Percentiles rank a stretch among this genome's conserved stretches.
phyloP scores from a whole-genome alignment of 2,888 invertebrate species.

The Monoplex corrugatus region DNA sequence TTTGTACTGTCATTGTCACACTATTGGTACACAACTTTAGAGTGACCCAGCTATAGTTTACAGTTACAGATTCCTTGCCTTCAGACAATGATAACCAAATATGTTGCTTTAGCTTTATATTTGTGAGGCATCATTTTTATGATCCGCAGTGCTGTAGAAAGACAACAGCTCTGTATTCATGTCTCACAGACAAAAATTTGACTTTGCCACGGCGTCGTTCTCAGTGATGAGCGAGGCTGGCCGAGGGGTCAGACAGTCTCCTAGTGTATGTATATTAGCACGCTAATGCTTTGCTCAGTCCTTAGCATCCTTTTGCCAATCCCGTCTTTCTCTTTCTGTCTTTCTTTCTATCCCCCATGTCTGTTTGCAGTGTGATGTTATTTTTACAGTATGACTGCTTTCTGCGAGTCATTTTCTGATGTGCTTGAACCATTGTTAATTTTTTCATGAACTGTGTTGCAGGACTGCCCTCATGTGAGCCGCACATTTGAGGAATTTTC shows the following conservation, averaged over 20 bases:
- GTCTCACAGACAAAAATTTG: conserved; percentile 40
- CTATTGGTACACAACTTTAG: too few species aligned
- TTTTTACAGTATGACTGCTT: background rate
- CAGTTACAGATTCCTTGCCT: background rate
- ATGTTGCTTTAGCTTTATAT: background rate
- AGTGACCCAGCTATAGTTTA: too few species aligned
- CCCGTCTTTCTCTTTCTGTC: background rate
- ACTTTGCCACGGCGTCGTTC: conserved; percentile 49
- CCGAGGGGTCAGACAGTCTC: conserved; percentile 50
- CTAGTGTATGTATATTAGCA: background rate
- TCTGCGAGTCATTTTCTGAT: background rate
- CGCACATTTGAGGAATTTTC: conserved; percentile 97
- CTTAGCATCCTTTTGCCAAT: background rate
- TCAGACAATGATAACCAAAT: background rate
- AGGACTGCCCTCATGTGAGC: conserved; percentile 97
- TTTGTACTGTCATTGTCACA: too few species aligned
- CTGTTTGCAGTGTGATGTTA: background rate
- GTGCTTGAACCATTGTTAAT: background rate
- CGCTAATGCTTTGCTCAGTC: background rate
- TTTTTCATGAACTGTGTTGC: conserved; percentile 47
- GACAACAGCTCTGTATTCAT: background rate
- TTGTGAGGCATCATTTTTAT: conserved; percentile 35
- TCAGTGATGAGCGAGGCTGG: conserved; percentile 44
- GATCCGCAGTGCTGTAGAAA: background rate
- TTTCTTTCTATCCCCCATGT: background rate